Evolutionary conservation across 2,113 vertebrate species (phyloP).

Genomic region (Redunca redunca): DNA sequence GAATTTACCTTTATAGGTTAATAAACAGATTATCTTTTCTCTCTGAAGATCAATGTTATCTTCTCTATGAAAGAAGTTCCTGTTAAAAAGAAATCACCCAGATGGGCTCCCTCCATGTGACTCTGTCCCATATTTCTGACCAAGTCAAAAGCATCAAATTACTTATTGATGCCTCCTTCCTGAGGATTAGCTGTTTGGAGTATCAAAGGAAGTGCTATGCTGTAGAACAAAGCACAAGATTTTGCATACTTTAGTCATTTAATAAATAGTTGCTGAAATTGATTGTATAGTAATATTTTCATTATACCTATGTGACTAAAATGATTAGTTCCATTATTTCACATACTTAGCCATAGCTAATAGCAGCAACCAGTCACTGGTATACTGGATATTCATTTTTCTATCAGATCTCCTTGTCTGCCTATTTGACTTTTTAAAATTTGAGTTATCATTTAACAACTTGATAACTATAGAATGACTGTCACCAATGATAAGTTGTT

Average conservation of each 20-base stretch:
- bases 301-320: neutral
- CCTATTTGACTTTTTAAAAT: slow-evolving; percentile 28
- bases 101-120: neutral
- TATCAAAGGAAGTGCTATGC: neutral
- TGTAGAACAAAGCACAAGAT: neutral
- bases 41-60: neutral
- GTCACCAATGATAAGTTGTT: neutral
- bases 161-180: neutral
- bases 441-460: slow-evolving; percentile 25
- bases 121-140: neutral
- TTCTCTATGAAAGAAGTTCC: neutral
- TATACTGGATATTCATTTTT: neutral
- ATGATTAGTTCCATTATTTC: neutral
- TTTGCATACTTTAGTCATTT: neutral
- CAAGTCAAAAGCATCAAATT: neutral
- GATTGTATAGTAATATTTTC: neutral
- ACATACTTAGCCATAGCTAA: neutral
- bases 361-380: neutral
- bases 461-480: neutral
- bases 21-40: neutral
- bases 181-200: neutral
- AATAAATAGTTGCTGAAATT: neutral
- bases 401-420: neutral
- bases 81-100: neutral
- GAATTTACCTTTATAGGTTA: neutral